Evolutionary conservation across 2,888 invertebrate species (phyloP).

Genomic region (Hypselothyrea guttata): DNA sequence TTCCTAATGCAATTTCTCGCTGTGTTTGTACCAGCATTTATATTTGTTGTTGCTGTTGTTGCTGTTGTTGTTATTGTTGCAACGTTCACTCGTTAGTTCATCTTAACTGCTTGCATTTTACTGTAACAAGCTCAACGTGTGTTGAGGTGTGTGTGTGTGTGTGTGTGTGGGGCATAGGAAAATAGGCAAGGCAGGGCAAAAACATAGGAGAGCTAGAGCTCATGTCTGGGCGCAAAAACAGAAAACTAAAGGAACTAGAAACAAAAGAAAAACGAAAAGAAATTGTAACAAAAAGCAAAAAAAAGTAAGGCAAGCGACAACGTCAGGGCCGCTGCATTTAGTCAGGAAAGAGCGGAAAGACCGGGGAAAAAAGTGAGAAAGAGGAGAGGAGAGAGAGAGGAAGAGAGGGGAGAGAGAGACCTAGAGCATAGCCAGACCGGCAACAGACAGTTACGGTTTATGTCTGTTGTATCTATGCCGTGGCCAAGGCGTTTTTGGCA

Average conservation of each 20-base stretch:
- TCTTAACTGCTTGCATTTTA: slow-evolving; percentile 76
- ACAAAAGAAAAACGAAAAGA: slow-evolving; percentile 52
- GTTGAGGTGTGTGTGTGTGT: slow-evolving; percentile 13
- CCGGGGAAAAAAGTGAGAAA: not conserved
- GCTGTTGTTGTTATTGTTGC: slow-evolving; percentile 50
- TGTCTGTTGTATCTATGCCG: slow-evolving; percentile 31
- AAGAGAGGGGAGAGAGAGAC: slow-evolving; percentile 2
- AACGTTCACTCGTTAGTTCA: slow-evolving; percentile 73
- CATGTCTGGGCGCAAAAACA: slow-evolving; percentile 58
- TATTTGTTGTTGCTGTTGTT: slow-evolving; percentile 23
- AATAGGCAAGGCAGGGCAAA: slow-evolving; percentile 67
- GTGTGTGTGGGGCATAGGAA: slow-evolving; percentile 45
- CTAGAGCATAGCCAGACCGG: slow-evolving; percentile 56
- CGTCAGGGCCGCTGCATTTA: slow-evolving; percentile 52
- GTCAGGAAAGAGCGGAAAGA: slow-evolving; percentile 27
- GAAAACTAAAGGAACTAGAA: slow-evolving; percentile 19
- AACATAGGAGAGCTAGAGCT: slow-evolving; percentile 37
- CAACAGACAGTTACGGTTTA: slow-evolving; percentile 62
- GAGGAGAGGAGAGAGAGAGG: not conserved
- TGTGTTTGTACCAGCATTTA: slow-evolving; percentile 26
- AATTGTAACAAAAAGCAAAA: slow-evolving; percentile 70
- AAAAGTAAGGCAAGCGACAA: slow-evolving; percentile 54
- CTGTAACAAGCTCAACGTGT: slow-evolving; percentile 68
- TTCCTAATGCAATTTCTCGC: too few relatives aligned
- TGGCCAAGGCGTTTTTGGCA: slow-evolving; percentile 41